Evolutionary conservation across 1,140 invertebrate genomes (phyloP), one percentile per base, ranked within the genome.

Genomic region (Plutomurus gul): DNA sequence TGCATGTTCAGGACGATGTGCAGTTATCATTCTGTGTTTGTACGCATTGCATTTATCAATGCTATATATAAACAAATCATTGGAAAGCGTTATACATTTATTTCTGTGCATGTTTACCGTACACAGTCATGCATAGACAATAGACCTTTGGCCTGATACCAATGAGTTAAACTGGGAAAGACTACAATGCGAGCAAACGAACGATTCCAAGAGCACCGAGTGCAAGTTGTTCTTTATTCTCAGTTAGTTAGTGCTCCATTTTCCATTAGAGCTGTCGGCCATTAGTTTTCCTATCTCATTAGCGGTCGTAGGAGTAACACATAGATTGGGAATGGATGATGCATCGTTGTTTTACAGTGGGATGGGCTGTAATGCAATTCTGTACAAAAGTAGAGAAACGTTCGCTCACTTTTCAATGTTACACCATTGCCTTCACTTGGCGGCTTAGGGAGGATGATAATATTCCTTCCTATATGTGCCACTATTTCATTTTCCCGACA

Each of bases 241-340:
- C 20, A 51, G 47, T 51, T 36, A 13, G 25, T 65, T 65, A 65
- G 56, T 33, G 56, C 16, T 65, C 27, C 27, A 33, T 33, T 65
- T 51, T 51, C 47, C 47, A 51, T 51, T 51, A 51, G 25, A n/a
- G 8, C 20, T 51, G 47, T 60, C 27, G 51, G 51, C 22, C 51
- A 60, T 60, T 65, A 25, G 22, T 65, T 65, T 65, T 65, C 27
- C 56, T 65, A 65, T 65, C 56, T 65, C 56, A 65, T 65, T 65
- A 65, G 56, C 18, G 56, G 56, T 65, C 36, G 51, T 56, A 56
- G 51, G 51, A 56, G 51, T 56, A 56, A 27, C 25, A 36, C 16
- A 65, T 5, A 33, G 13, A 36, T 65, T 30, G 56, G 56, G 36
- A 33, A 30, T 65, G 25, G 56, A 33, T 65, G 56, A 65, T 65